phyloP scores from a whole-genome alignment of 2,113 vertebrate genomes.

The Hyaena hyaena region DNA sequence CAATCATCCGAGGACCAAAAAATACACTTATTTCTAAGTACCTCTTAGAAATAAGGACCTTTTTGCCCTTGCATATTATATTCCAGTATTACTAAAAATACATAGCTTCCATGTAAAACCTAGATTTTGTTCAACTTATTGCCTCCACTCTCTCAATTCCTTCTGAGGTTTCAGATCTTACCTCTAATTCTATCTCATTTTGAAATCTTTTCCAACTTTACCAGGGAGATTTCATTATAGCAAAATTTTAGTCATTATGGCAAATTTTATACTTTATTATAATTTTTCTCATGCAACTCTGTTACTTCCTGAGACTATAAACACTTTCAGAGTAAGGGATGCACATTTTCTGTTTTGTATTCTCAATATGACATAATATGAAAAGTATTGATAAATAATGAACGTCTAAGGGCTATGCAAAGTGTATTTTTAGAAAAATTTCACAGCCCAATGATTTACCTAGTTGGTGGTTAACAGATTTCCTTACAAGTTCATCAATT shows the following conservation, averaged over 20 bases:
- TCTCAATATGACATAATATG: not conserved
- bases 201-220: not conserved
- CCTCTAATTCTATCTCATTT: not conserved
- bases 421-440: not conserved
- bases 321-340: not conserved
- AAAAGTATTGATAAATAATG: not conserved
- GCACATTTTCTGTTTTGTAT: not conserved
- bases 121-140: not conserved
- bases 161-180: not conserved
- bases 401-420: not conserved
- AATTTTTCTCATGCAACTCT: not conserved
- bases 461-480: not conserved
- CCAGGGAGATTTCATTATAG: not conserved
- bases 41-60: not conserved
- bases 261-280: not conserved
- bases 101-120: not conserved
- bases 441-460: not conserved
- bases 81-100: not conserved
- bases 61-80: not conserved
- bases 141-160: not conserved
- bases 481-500: not conserved
- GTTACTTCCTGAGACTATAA: not conserved
- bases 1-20: not conserved
- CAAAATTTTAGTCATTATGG: not conserved
- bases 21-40: not conserved